Evolutionary conservation across 2,888 invertebrate genomes (phyloP).

Genomic region (Serrognathus titanus): DNA sequence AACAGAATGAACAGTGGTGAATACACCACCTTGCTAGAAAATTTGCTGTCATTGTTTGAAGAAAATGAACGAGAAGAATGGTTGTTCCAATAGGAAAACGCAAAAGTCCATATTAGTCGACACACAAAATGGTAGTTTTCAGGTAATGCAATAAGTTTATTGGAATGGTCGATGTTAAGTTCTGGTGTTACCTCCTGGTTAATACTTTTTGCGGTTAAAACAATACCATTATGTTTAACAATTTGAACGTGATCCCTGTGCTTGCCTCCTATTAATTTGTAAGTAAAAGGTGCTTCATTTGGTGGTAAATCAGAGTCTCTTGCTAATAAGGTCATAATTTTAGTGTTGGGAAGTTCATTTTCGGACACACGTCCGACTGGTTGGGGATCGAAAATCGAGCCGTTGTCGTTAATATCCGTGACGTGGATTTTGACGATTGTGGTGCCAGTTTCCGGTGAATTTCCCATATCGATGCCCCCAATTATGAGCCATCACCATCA

Average conservation of each 20-base stretch:
- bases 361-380: constrained; percentile 78
- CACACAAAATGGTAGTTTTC: too few relatives aligned
- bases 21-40: too few relatives aligned
- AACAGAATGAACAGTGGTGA: too few relatives aligned
- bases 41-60: too few relatives aligned
- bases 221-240: constrained; percentile 74
- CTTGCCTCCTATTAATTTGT: constrained; percentile 72
- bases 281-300: constrained; percentile 88
- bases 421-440: constrained; percentile 76
- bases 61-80: too few relatives aligned
- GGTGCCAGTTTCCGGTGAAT: constrained; percentile 90
- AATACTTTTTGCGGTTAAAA: constrained; percentile 73
- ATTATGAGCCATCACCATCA: constrained; percentile 89
- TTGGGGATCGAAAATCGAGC: constrained; percentile 75
- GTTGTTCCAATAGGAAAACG: too few relatives aligned
- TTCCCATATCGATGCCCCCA: constrained; percentile 85
- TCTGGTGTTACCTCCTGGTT: constrained; percentile 79
- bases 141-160: too few relatives aligned
- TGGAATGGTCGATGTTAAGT: constrained; percentile 69
- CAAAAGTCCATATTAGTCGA: too few relatives aligned
- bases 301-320: constrained; percentile 86
- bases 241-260: constrained; percentile 74
- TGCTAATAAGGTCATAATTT: constrained; percentile 80
- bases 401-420: constrained; percentile 90
- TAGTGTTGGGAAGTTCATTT: constrained; percentile 81